These are phyloP conservation scores for Campaea margaritaria DNA, from an alignment of 2,888 invertebrate species.

Conservation along the genomic window DNA sequence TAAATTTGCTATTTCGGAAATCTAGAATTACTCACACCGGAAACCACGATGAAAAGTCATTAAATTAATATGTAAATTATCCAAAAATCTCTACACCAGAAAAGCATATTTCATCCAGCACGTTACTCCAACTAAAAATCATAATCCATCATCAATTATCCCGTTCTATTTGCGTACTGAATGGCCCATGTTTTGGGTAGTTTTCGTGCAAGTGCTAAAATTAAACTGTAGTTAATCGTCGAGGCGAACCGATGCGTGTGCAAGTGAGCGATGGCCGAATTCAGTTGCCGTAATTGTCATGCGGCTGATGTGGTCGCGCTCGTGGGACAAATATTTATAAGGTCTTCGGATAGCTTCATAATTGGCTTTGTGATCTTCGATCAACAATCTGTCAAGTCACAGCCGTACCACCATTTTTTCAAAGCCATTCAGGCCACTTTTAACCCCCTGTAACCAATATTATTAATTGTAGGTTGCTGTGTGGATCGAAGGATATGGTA, in stretches of 20 bases:
- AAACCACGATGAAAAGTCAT: not conserved
- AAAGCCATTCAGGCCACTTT: no score
- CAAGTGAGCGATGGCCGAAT: constrained; percentile 73
- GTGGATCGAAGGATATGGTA: no score
- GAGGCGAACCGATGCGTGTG: constrained; percentile 63
- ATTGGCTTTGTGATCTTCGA: no score
- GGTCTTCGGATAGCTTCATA: not conserved
- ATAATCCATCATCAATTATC: constrained; percentile 47
- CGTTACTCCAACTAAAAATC: constrained; percentile 25
- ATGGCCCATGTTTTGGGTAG: constrained; percentile 42
- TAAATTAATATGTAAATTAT: constrained; percentile 2
- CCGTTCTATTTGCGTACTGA: constrained; percentile 42
- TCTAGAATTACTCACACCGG: not conserved
- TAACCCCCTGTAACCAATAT: no score
- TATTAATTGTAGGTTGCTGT: no score
- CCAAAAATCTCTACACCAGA: constrained; percentile 15
- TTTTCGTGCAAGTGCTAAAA: constrained; percentile 68
- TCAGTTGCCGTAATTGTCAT: constrained; percentile 79
- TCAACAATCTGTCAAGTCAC: no score
- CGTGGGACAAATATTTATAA: constrained; percentile 6
- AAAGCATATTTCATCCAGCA: constrained; percentile 20
- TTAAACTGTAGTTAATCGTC: constrained; percentile 73
- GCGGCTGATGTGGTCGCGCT: constrained; percentile 51
- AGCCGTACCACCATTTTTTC: no score
- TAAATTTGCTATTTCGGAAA: not conserved